Evolutionary conservation across 2,888 invertebrate species (phyloP), one percentile per base, ranked within the genome.

Genomic region (Calliopum simillimum): DNA sequence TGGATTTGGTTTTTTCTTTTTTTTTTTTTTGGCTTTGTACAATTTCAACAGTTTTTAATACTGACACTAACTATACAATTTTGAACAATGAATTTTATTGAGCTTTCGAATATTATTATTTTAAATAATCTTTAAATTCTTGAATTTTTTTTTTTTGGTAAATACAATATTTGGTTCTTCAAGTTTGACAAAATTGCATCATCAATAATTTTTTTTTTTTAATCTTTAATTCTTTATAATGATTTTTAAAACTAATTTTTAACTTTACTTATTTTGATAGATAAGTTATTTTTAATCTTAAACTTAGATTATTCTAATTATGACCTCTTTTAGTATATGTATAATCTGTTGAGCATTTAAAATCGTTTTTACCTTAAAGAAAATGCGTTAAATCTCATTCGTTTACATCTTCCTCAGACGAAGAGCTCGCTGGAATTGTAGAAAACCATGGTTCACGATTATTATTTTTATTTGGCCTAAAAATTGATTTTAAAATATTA

Each of bases 371-470:
- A 74, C 73, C 76, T 80, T 86, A 86, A 81, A 86, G 85, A 83
- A 86, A 84, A 83, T 86, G 83, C 79, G 85, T 86, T 79, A 86
- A 83, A 82, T 86, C 86, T 86, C 86, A 86, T 86, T 86, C 86
- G 76, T 85, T 85, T 71, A 84, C 76, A 75, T 87, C 87, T 71
- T 87, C 87, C 68, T 87, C 87, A 5, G 87, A 87, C 65, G 87
- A 87, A 69, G 87, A 87, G 71, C 90, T 90, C 76, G 90, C 90
- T 14, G 89, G 90, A 75, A 90, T 90, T 63, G 90, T 89, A 79
- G 89, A 89, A 82, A 90, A 90, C 90, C 90, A 90, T 85, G 76
- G 89, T 87, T 76, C 90, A 83, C 77, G 89, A 87, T 87, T 89
- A 69, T 80, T 85, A 86, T 87, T 89, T 85, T 79, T 86, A 55